Conservation (phyloP, 1,140 invertebrate species). For the Drosophila santomea region DNA sequence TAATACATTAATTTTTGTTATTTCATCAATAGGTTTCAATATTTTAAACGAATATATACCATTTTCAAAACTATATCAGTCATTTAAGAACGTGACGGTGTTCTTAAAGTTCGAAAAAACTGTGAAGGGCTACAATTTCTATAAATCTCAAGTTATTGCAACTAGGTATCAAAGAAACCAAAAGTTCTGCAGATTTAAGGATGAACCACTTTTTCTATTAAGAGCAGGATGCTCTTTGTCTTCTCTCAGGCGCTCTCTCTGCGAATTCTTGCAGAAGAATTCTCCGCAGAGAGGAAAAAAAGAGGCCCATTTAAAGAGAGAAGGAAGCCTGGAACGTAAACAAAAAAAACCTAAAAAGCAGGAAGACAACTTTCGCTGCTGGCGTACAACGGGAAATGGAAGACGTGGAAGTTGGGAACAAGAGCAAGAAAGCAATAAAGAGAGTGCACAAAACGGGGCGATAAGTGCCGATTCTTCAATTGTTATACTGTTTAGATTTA, state of each 20-base stretch:
- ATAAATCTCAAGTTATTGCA: too few species aligned
- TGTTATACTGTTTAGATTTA: slow-evolving; percentile 58
- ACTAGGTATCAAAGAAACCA: not conserved
- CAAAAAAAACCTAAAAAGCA: slow-evolving; percentile 28
- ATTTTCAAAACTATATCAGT: not conserved
- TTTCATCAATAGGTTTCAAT: too few species aligned
- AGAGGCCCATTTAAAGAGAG: slow-evolving; percentile 2
- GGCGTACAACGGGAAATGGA: slow-evolving; percentile 61
- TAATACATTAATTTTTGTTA: too few species aligned
- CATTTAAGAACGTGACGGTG: too few species aligned
- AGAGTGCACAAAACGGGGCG: slow-evolving; percentile 11
- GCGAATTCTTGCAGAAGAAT: slow-evolving; percentile 6
- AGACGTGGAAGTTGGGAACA: slow-evolving; percentile 11
- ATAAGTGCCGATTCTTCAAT: not conserved
- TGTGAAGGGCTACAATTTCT: too few species aligned
- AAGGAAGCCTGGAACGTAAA: slow-evolving; percentile 1
- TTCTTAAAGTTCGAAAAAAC: too few species aligned
- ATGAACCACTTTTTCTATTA: not conserved
- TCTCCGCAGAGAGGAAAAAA: slow-evolving; percentile 12
- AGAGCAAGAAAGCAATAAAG: slow-evolving; percentile 14
- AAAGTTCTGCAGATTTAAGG: not conserved
- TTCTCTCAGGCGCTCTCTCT: not conserved
- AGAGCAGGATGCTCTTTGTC: too few species aligned
- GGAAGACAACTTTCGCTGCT: slow-evolving; percentile 80
- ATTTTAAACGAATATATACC: not conserved